A percentile compares a stretch with the other conserved stretches of the same genome.
Evolutionary conservation across 2,888 invertebrate genomes (phyloP).

Genomic region (Cephus pulcher): DNA sequence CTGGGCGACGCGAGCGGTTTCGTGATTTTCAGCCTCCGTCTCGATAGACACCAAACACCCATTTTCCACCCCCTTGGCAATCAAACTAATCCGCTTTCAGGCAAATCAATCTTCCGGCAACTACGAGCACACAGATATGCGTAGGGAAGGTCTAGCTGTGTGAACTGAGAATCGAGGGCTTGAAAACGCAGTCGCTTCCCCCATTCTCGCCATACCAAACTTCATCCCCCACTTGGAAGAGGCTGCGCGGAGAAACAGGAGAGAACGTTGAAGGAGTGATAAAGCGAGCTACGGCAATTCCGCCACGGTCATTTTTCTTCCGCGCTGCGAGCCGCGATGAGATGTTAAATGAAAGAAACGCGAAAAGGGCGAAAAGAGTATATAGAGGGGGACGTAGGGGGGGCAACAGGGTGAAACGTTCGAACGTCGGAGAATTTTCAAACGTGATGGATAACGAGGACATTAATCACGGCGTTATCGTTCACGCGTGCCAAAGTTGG

Average conservation of each 20-base stretch:
- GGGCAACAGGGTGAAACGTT: background rate
- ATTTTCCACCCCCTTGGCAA: background rate
- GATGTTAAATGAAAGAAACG: background rate
- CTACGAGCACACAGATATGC: background rate
- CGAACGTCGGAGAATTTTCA: background rate
- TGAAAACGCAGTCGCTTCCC: too few species aligned
- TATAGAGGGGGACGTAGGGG: background rate
- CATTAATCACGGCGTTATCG: conserved; percentile 34
- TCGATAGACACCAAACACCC: too few species aligned
- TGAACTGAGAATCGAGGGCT: too few species aligned
- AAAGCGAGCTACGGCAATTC: conserved; percentile 26
- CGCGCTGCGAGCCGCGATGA: background rate
- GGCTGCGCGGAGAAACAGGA: background rate
- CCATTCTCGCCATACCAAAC: background rate
- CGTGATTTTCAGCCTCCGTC: too few species aligned
- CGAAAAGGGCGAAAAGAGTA: background rate
- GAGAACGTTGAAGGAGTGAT: conserved; percentile 25
- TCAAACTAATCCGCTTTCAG: background rate
- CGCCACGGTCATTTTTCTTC: conserved; percentile 27
- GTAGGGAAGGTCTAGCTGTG: too few species aligned
- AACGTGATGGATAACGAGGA: conserved; percentile 30
- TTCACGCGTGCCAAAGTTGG: background rate
- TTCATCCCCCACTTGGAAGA: conserved; percentile 7
- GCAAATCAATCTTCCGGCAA: background rate
- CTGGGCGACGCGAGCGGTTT: background rate